These are phyloP conservation scores for Ischnura elegans DNA, from an alignment of 2,888 invertebrate genomes.

Conservation along the genomic window DNA sequence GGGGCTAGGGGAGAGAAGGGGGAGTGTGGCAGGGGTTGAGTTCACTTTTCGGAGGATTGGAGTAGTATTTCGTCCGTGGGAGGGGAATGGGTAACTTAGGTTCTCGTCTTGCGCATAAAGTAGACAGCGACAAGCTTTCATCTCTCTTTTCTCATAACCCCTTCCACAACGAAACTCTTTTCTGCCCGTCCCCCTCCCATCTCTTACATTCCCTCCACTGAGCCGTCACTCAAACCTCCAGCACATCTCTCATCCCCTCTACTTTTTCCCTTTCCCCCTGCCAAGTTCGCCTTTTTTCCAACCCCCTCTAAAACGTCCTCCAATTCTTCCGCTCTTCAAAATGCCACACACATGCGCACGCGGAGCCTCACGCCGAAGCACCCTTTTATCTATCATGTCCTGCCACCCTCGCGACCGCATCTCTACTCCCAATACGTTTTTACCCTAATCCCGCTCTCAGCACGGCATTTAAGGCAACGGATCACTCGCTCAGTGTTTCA, in stretches of 20 bases:
- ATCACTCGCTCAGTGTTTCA: no score
- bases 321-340: neutral
- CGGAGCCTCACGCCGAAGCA: neutral
- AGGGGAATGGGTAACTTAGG: constrained; percentile 35
- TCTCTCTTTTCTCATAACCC: neutral
- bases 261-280: neutral
- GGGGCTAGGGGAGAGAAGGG: neutral
- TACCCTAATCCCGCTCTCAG: no score
- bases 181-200: neutral
- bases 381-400: neutral
- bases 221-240: constrained; percentile 51
- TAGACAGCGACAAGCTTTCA: constrained; percentile 65
- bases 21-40: neutral
- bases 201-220: neutral
- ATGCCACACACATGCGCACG: neutral
- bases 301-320: constrained; percentile 28
- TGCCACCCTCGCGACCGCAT: neutral
- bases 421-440: neutral
- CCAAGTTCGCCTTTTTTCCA: neutral
- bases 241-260: constrained; percentile 6
- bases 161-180: neutral
- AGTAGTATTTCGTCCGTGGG: neutral
- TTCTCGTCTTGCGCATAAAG: constrained; percentile 47
- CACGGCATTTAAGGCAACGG: no score
- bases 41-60: neutral